phyloP scores from a whole-genome alignment of 2,113 vertebrate genomes.

The Campylorhamphus procurvoides region DNA sequence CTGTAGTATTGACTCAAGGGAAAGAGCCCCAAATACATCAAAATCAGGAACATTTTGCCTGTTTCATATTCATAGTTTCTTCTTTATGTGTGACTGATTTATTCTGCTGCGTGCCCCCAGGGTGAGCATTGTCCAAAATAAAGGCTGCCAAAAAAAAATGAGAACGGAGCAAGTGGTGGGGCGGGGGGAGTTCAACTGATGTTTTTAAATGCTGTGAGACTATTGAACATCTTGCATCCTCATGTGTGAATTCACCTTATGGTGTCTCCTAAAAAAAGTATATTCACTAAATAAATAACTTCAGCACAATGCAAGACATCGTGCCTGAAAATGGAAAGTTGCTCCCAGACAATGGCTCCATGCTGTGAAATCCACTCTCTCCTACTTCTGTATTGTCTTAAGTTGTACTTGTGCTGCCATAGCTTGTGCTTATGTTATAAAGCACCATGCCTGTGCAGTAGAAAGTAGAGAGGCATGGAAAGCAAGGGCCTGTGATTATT shows the following conservation, averaged over 20 bases:
- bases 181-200: neutral
- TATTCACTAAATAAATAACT: neutral
- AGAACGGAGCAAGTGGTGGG: neutral
- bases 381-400: neutral
- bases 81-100: constrained; percentile 65
- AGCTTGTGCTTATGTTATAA: neutral
- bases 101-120: constrained; percentile 33
- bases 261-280: constrained; percentile 1
- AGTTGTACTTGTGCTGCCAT: neutral
- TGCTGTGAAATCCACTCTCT: neutral
- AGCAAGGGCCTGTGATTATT: neutral
- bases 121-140: constrained; percentile 64
- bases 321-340: neutral
- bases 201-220: constrained; percentile 1
- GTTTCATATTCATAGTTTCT: constrained; percentile 62
- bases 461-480: neutral
- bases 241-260: constrained; percentile 17
- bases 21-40: constrained; percentile 28
- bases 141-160: constrained; percentile 52
- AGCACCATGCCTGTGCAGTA: neutral
- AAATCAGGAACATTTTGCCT: constrained; percentile 26
- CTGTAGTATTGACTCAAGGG: constrained; percentile 37
- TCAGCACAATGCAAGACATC: neutral
- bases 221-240: neutral
- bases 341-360: neutral